Conservation (phyloP, 2,113 vertebrate genomes). For the Elgaria multicarinata region DNA sequence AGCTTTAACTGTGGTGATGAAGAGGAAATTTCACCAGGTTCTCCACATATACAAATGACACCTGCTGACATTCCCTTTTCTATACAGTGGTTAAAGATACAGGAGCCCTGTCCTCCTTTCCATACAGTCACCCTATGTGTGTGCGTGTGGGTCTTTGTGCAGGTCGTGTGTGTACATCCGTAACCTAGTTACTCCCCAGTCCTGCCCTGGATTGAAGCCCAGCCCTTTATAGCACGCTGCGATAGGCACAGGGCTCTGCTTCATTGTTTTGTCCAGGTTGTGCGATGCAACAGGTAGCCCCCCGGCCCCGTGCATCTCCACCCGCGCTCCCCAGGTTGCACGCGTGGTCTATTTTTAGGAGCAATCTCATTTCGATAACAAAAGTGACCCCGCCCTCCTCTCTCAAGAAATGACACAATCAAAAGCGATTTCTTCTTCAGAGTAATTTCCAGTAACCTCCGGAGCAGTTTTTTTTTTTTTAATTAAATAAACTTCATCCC, state of each 20-base stretch:
- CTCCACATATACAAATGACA: too few relatives aligned
- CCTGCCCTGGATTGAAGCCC: neutral
- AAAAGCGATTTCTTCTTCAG: conserved; percentile 62
- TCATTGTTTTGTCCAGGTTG: neutral
- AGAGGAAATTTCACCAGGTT: too few relatives aligned
- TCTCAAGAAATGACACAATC: conserved; percentile 71
- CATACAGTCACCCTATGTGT: too few relatives aligned
- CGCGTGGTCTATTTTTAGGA: conserved; percentile 23
- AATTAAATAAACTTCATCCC: conserved; percentile 90
- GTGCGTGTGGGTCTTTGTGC: neutral
- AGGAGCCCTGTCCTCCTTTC: too few relatives aligned
- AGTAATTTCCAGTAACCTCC: conserved; percentile 84
- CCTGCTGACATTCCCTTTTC: too few relatives aligned
- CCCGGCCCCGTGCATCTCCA: neutral
- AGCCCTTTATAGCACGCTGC: neutral
- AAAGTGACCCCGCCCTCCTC: conserved; percentile 12
- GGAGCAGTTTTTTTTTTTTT: conserved; percentile 78
- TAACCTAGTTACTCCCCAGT: neutral
- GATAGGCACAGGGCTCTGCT: neutral
- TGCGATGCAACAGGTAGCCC: neutral
- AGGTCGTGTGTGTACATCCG: neutral
- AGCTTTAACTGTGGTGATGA: too few relatives aligned
- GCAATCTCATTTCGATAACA: conserved; percentile 10
- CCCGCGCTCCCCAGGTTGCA: neutral
- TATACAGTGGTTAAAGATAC: too few relatives aligned